These are phyloP conservation scores for Pelecanoides urinatrix DNA, from an alignment of 2,113 vertebrate species.

Conservation along the genomic window DNA sequence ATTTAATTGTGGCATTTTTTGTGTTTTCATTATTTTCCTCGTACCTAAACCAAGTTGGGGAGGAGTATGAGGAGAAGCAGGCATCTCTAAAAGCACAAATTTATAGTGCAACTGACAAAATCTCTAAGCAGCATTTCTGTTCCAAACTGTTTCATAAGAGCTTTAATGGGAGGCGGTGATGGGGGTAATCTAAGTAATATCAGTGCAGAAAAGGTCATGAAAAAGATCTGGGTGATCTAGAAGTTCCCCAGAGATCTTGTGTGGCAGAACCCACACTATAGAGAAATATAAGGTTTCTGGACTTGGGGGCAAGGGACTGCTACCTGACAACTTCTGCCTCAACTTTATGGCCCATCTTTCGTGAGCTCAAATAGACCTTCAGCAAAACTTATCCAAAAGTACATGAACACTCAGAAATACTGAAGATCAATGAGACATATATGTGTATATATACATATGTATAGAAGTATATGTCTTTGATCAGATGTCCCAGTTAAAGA, in stretches of 20 bases:
- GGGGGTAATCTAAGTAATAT: background rate
- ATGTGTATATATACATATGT: accelerated
- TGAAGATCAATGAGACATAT: background rate
- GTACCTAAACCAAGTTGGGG: accelerated
- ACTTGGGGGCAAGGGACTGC: background rate
- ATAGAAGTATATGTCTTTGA: background rate
- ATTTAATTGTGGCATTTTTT: background rate
- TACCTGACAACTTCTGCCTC: background rate
- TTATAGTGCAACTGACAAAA: background rate
- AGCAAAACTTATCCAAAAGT: background rate
- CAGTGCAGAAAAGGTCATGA: background rate
- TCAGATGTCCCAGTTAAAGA: background rate
- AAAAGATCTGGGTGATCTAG: background rate
- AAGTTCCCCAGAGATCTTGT: background rate
- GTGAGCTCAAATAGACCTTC: background rate
- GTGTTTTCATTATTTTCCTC: background rate
- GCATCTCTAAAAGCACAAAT: background rate
- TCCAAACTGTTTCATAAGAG: background rate
- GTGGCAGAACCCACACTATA: background rate
- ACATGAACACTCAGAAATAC: background rate
- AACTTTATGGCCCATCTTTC: background rate
- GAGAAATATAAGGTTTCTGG: background rate
- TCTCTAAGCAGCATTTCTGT: background rate
- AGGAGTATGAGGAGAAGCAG: background rate
- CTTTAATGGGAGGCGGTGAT: background rate